A percentile compares a stretch with the other conserved stretches of the same genome.
phyloP scores from a whole-genome alignment of 2,113 vertebrate species.

The Chionomys nivalis region DNA sequence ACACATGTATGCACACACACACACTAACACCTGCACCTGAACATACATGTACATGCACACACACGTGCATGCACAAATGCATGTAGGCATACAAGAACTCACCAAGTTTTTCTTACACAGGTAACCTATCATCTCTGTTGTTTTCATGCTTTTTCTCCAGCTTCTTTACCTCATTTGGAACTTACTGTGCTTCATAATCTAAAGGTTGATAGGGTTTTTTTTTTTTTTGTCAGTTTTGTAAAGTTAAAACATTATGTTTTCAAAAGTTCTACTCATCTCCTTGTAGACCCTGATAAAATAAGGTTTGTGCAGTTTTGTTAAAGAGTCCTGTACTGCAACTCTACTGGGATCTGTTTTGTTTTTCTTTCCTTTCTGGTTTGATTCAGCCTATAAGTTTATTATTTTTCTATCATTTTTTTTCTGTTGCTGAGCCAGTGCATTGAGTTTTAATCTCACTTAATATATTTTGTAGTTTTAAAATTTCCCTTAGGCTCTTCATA shows the following conservation, averaged over 20 bases:
- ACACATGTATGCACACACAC: background rate
- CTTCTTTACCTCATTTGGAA: background rate
- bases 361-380: background rate
- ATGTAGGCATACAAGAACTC: background rate
- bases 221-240: background rate
- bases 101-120: background rate
- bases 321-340: background rate
- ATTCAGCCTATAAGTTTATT: background rate
- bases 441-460: conserved; percentile 13
- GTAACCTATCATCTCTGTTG: background rate
- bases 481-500: background rate
- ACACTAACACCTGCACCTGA: background rate
- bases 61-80: background rate
- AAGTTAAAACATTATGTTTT: background rate
- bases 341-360: background rate
- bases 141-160: background rate
- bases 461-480: background rate
- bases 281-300: background rate
- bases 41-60: no score
- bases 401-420: background rate
- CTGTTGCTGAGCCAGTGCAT: background rate
- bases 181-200: background rate
- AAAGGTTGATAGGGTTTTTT: no score
- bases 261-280: background rate
- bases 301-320: background rate